Evolutionary conservation across 2,888 invertebrate genomes (phyloP).

Genomic region (Boloria euphrosyne): DNA sequence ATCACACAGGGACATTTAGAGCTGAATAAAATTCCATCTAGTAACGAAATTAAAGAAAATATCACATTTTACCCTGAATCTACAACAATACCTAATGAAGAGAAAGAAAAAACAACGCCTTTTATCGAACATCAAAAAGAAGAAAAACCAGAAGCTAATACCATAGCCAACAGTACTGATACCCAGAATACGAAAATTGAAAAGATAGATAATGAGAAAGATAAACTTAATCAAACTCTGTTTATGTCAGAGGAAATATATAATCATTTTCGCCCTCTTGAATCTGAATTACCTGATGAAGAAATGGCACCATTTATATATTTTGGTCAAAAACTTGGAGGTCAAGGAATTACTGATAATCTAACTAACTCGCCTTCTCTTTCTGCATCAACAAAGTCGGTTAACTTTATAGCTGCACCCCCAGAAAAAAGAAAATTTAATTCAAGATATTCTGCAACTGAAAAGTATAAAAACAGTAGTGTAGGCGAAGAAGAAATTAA

Average conservation of each 20-base stretch:
- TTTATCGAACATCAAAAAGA: constrained; percentile 49
- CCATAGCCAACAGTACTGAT: constrained; percentile 66
- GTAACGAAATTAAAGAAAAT: constrained; percentile 50
- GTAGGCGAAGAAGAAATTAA: constrained; percentile 81
- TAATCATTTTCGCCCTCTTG: constrained; percentile 84
- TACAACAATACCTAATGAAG: constrained; percentile 40
- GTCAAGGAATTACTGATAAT: constrained; percentile 67
- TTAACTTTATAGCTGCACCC: constrained; percentile 70
- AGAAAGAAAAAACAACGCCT: constrained; percentile 46
- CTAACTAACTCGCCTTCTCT: constrained; percentile 72
- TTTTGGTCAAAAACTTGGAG: constrained; percentile 85
- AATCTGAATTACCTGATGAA: constrained; percentile 83
- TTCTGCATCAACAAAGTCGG: constrained; percentile 76
- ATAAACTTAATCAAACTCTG: constrained; percentile 77
- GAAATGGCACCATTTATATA: constrained; percentile 87
- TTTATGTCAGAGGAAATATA: constrained; percentile 84
- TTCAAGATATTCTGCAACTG: constrained; percentile 74
- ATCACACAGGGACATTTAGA: constrained; percentile 56
- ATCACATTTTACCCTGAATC: constrained; percentile 48
- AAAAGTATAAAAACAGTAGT: constrained; percentile 75
- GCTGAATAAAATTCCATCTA: constrained; percentile 53
- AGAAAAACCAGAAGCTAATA: constrained; percentile 60
- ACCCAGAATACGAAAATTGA: constrained; percentile 55
- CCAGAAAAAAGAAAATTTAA: constrained; percentile 71
- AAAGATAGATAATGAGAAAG: constrained; percentile 66